These are phyloP conservation scores for Rhinophrynus dorsalis DNA, from an alignment of 2,797 vertebrate species.

Conservation along the genomic window DNA sequence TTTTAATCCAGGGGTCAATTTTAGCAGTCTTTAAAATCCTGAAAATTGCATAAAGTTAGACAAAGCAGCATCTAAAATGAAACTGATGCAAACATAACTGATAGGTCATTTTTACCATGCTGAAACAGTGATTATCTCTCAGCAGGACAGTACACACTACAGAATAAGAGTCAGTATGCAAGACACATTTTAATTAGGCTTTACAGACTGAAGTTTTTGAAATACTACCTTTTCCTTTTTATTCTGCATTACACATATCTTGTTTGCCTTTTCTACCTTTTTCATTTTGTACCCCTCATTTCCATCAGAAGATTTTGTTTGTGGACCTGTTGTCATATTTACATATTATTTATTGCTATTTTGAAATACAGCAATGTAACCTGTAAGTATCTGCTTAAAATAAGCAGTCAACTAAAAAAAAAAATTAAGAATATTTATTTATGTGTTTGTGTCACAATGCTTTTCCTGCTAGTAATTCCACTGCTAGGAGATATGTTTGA, in stretches of 20 bases:
- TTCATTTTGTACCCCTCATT: background rate
- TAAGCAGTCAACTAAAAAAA: too few relatives aligned
- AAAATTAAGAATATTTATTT: too few relatives aligned
- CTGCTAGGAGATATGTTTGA: too few relatives aligned
- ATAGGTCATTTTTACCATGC: constrained; percentile 33
- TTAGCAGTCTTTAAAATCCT: constrained; percentile 18
- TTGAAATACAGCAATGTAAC: too few relatives aligned
- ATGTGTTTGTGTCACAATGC: too few relatives aligned
- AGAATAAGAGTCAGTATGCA: background rate
- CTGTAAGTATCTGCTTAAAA: too few relatives aligned
- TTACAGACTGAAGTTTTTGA: constrained; percentile 42
- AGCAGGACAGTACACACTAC: constrained; percentile 30
- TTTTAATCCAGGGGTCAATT: constrained; percentile 20
- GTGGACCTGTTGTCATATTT: background rate
- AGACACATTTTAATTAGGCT: constrained; percentile 46
- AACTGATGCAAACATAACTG: constrained; percentile 29
- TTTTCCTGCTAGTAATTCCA: too few relatives aligned
- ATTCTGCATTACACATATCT: constrained; percentile 14
- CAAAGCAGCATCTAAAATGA: constrained; percentile 30
- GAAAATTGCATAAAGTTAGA: constrained; percentile 19
- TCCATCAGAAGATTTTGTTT: background rate
- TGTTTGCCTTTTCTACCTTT: background rate
- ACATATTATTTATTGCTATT: background rate
- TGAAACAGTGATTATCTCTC: constrained; percentile 46
- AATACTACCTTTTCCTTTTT: constrained; percentile 27